Base-by-base conservation (phyloP, 2,797 vertebrate genomes). In the Xiphorhynchus erythropygius region DNA sequence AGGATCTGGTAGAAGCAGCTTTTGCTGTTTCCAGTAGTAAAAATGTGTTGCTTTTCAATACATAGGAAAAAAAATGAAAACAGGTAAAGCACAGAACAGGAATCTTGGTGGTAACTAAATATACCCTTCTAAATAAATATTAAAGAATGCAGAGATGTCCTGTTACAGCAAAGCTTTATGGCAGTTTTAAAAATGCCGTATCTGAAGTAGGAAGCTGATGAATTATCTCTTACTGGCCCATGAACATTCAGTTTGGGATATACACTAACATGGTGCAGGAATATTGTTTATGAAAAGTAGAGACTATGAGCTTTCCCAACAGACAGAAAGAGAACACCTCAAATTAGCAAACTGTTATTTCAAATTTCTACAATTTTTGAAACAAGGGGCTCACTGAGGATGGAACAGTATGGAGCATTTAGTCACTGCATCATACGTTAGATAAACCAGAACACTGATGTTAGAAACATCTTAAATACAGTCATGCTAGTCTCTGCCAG, bases 391-490 rank as follows among this genome's bases (percentile, higher is more conserved):
- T 83, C 30, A 30, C 41, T 28, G 16, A 84, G 35, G 62, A 81
- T 63, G 55, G 76, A 44, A 71, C 3, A 62, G 53, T 22, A n/a
- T 37, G 22, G 53, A 81, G 16, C 39, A 75, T 64, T 80, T 89
- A 82, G 47, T 52, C 63, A 82, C 55, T 46, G 18, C 69, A 74
- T 64, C 86, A 87, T 28, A 78, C 57, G 13, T 74, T 21, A 80
- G 71, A 87, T 68, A 94, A 95, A 93, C 60, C 75, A 70, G 27
- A 35, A 85, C 60, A 55, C 64, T 87, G 89, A 87, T 83, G 76
- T 92, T 56, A 96, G 75, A 83, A 94, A 83, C 52, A 64, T 33
- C 87, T 93, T 53, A 53, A 53, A 92, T 94, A 87, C 62, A 93
- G 64, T 53, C 42, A 74, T 5, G 41, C 46, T 92, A 41, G 44